A percentile compares a stretch with the other conserved stretches of the same genome.
Conservation (phyloP, 2,888 invertebrate genomes). For the Cephus pulcher region DNA sequence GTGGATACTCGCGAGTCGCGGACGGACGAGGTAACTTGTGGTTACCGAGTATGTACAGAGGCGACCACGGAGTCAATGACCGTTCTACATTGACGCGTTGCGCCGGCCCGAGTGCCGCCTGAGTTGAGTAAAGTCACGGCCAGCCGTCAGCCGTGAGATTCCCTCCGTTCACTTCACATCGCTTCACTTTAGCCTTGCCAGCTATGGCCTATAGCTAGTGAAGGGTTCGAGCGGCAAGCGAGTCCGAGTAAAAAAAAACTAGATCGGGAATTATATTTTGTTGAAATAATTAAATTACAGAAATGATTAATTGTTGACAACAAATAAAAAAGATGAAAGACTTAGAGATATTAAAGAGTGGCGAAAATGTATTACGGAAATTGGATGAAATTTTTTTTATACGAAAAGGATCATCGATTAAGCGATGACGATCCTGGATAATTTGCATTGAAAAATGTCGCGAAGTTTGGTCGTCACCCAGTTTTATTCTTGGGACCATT, state of each 20-base stretch:
- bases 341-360: no score
- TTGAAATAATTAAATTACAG: background rate
- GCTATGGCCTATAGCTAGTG: slow-evolving; percentile 9
- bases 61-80: slow-evolving; percentile 59
- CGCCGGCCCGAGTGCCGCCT: slow-evolving; percentile 57
- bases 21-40: slow-evolving; percentile 14
- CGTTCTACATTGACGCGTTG: slow-evolving; percentile 67
- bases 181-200: slow-evolving; percentile 45
- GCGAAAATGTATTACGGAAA: background rate
- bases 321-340: no score
- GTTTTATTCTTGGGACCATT: background rate
- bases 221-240: slow-evolving; percentile 19
- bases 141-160: slow-evolving; percentile 65
- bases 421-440: background rate
- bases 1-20: slow-evolving; percentile 2
- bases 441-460: background rate
- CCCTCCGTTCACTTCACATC: slow-evolving; percentile 54
- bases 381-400: background rate
- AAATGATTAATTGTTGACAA: background rate
- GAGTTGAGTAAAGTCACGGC: slow-evolving; percentile 65
- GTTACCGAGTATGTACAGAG: slow-evolving; percentile 33
- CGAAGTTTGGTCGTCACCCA: background rate
- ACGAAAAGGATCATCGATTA: background rate
- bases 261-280: background rate
- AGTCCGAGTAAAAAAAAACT: slow-evolving; percentile 19